Evolutionary conservation across 2,797 vertebrate genomes (phyloP).

Genomic region (Sciurus carolinensis): DNA sequence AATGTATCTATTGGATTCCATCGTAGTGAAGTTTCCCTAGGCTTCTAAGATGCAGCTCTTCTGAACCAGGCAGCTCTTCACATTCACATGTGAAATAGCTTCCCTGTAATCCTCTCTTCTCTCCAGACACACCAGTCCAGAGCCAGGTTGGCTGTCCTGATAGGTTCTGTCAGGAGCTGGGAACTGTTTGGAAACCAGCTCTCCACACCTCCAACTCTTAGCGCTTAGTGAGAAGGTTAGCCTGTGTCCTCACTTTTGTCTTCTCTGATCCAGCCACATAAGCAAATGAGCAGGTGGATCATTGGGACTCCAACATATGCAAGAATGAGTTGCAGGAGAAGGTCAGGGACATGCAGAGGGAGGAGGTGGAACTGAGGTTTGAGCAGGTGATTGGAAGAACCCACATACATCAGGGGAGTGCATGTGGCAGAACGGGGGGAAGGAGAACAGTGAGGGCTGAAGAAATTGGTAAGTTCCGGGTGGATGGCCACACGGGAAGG

Average conservation of each 20-base stretch:
- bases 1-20: neutral
- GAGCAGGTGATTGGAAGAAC: neutral
- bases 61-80: neutral
- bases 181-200: neutral
- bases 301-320: neutral
- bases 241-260: neutral
- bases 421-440: rapidly evolving
- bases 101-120: neutral
- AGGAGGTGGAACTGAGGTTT: neutral
- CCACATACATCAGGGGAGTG: rapidly evolving
- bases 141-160: too few species aligned
- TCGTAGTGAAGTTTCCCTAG: neutral
- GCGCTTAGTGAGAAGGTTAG: neutral
- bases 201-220: neutral
- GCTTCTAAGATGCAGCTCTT: neutral
- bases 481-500: neutral
- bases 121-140: too few species aligned
- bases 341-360: neutral
- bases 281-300: neutral
- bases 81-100: neutral
- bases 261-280: neutral
- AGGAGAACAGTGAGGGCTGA: neutral
- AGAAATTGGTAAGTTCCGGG: neutral
- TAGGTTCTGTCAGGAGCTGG: too few species aligned
- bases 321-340: neutral